Percentiles rank a stretch among this genome's conserved stretches.
Evolutionary conservation across 1,140 invertebrate genomes (phyloP).

Genomic region (Hylaeus anthracinus): DNA sequence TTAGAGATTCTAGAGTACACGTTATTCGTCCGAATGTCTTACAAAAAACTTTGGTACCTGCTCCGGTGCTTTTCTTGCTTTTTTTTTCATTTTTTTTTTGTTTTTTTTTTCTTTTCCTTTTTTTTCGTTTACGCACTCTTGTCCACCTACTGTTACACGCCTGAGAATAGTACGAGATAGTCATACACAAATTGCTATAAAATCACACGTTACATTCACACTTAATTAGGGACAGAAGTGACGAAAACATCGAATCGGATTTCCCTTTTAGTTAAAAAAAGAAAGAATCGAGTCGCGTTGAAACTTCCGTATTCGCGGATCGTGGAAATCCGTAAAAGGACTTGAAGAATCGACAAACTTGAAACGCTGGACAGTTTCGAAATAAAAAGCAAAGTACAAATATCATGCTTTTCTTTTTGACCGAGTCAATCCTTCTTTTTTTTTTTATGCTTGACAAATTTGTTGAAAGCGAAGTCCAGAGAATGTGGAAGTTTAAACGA

Average conservation of each 20-base stretch:
- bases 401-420: no score
- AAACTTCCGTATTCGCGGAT: slow-evolving; percentile 27
- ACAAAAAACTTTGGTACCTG: slow-evolving; percentile 46
- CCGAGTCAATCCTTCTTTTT: not conserved
- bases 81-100: not conserved
- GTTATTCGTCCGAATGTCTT: slow-evolving; percentile 2
- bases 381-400: no score
- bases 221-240: slow-evolving; percentile 28
- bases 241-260: slow-evolving; percentile 23
- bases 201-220: slow-evolving; percentile 58
- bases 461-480: slow-evolving; percentile 18
- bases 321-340: no score
- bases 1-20: slow-evolving; percentile 3
- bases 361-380: no score
- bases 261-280: slow-evolving; percentile 21
- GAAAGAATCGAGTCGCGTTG: not conserved
- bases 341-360: no score
- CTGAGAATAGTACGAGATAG: slow-evolving; percentile 31
- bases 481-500: slow-evolving; percentile 41
- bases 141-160: slow-evolving; percentile 16
- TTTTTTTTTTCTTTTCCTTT: not conserved
- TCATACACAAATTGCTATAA: slow-evolving; percentile 52
- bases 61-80: not conserved
- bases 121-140: slow-evolving; percentile 24
- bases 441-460: slow-evolving; percentile 12